phyloP scores from a whole-genome alignment of 2,888 invertebrate genomes.

The Lepidonotus clava region DNA sequence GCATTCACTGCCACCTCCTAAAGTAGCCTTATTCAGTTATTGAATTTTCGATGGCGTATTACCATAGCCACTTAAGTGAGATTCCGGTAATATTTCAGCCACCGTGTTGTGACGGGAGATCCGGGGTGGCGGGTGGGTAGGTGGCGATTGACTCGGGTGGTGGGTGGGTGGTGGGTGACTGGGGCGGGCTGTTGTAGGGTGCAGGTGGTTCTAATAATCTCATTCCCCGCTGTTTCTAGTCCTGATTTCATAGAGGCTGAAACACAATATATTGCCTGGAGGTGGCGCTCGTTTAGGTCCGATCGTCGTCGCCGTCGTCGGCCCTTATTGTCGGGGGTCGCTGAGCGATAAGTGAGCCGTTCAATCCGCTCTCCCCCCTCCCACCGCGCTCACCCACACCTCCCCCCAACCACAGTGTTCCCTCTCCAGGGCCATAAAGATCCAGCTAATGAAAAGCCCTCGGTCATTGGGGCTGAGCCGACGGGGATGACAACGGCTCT shows the following conservation, averaged over 20 bases:
- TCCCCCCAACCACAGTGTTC: background rate
- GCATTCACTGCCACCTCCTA: background rate
- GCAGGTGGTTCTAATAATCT: slow-evolving; percentile 5
- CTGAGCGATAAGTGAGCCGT: slow-evolving; percentile 40
- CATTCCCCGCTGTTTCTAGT: background rate
- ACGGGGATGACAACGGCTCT: slow-evolving; percentile 1
- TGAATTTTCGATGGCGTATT: slow-evolving; percentile 55
- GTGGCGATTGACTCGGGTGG: background rate
- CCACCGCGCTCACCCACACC: background rate
- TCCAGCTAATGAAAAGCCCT: slow-evolving; percentile 44
- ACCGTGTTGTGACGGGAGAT: background rate
- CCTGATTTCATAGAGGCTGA: background rate
- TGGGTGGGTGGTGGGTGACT: background rate
- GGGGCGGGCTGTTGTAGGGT: background rate
- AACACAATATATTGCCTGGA: slow-evolving; percentile 50
- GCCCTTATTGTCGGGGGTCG: slow-evolving; percentile 20
- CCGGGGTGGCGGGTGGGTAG: background rate
- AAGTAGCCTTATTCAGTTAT: slow-evolving; percentile 1
- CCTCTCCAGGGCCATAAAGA: slow-evolving; percentile 15
- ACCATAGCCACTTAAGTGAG: slow-evolving; percentile 53
- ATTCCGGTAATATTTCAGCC: slow-evolving; percentile 52
- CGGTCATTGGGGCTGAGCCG: slow-evolving; percentile 39
- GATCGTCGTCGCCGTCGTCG: slow-evolving; percentile 22
- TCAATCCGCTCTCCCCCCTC: background rate
- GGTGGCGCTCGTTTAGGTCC: slow-evolving; percentile 41